Conservation (phyloP, 2,888 invertebrate genomes). For the Epistrophe eligans region DNA sequence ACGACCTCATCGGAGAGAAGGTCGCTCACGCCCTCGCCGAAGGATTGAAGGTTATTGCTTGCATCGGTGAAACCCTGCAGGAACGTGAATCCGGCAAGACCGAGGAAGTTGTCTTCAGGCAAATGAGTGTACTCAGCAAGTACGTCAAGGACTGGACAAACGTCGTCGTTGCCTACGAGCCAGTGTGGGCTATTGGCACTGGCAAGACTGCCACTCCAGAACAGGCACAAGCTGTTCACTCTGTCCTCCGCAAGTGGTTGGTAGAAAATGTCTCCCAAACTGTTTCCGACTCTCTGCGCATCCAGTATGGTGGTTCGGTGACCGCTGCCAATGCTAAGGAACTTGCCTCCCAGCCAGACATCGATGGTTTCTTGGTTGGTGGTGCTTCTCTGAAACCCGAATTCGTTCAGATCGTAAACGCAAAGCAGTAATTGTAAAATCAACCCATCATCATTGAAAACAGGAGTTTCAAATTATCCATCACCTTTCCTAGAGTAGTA, state of each 20-base stretch:
- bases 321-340: constrained; percentile 96
- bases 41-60: constrained; percentile 94
- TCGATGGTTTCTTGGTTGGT: constrained; percentile 99
- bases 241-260: constrained; percentile 94
- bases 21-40: constrained; percentile 89
- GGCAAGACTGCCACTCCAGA: constrained; percentile 98
- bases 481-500: constrained; percentile 56
- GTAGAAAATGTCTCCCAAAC: constrained; percentile 90
- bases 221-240: constrained; percentile 98
- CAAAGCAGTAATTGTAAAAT: constrained; percentile 84
- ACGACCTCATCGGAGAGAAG: constrained; percentile 92
- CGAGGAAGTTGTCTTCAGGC: constrained; percentile 96
- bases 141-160: constrained; percentile 89
- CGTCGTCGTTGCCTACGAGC: constrained; percentile 99
- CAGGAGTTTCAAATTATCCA: constrained; percentile 49
- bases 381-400: constrained; percentile 99
- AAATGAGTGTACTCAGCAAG: constrained; percentile 93
- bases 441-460: constrained; percentile 4
- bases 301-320: constrained; percentile 99
- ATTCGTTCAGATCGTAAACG: constrained; percentile 97
- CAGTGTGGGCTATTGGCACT: constrained; percentile 99
- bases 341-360: constrained; percentile 94
- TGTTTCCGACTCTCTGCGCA: constrained; percentile 91
- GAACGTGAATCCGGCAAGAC: constrained; percentile 97
- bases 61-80: constrained; percentile 98